Evolutionary conservation across 2,113 vertebrate species (phyloP), one percentile per base, ranked within the genome.

Genomic region (Alosa alosa): DNA sequence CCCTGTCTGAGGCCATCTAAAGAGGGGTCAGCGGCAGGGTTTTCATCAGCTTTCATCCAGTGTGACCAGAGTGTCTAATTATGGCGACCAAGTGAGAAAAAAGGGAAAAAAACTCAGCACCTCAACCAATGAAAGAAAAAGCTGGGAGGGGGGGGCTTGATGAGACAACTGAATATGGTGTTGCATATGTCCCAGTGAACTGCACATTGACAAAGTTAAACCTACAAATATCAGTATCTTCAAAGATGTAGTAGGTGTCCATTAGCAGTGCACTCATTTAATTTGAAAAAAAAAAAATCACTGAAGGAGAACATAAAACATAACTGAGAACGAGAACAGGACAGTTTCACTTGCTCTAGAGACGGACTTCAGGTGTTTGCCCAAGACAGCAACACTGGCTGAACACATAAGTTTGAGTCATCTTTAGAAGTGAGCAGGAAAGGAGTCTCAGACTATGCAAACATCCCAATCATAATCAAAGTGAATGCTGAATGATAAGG

Each of bases 31-130:
- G 72, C 36, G 2, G 72, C 72, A 78, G 36, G 72, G 72, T 78
- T 78, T 78, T 78, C 11, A 78, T 78, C 72, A 78, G 72, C 72
- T 10, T 78, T 36, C 72, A 39, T 78, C 72, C 72, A 78, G 31
- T 39, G 3, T 78, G 36, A 78, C 72, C 72, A 36, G 31, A 78
- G 72, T 78, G 72, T 78, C 72, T 78, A 78, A 78, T 78, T 78
- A 78, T 39, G 31, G 72, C 11, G 31, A 36, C 72, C 72, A 78
- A 13, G 47, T 49, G 31, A 78, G 72, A 44, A 44, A 44, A 44
- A 4, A 15, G 4, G 8, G n/a, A 39, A 6, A 78, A 78, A 39
- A 39, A 36, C 72, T 39, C 36, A 18, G 72, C 15, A 17, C 13
- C 72, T 6, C 11, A 78, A 78, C 72, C 72, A 36, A 41, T 1